Percentiles rank a stretch among this genome's conserved stretches.
These are phyloP conservation scores for Dromococcyx pavoninus DNA, from an alignment of 2,797 vertebrate genomes.

Conservation along the genomic window DNA sequence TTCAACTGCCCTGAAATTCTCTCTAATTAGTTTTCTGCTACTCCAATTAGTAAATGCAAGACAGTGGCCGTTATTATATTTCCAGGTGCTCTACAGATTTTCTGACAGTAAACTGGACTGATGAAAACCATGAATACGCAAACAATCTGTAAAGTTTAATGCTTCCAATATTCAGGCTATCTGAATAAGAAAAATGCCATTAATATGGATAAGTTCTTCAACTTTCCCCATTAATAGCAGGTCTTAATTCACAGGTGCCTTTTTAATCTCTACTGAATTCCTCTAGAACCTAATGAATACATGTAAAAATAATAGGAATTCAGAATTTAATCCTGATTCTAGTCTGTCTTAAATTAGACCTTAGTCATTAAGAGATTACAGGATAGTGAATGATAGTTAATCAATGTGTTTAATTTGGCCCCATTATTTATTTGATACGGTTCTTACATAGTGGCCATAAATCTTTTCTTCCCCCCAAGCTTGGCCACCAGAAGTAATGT, in stretches of 20 bases:
- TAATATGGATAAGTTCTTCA: constrained; percentile 37
- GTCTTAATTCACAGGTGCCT: constrained; percentile 58
- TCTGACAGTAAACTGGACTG: constrained; percentile 22
- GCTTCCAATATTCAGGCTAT: constrained; percentile 5
- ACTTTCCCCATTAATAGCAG: constrained; percentile 27
- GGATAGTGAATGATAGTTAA: constrained; percentile 69
- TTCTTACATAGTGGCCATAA: constrained; percentile 39
- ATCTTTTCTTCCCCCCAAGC: constrained; percentile 19
- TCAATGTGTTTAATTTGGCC: constrained; percentile 70
- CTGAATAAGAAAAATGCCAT: constrained; percentile 22
- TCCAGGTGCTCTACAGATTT: constrained; percentile 44
- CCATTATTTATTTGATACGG: constrained; percentile 70
- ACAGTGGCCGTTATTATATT: constrained; percentile 19
- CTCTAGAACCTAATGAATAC: constrained; percentile 65
- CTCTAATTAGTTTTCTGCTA: constrained; percentile 32
- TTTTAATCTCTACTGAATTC: constrained; percentile 59
- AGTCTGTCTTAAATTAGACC: constrained; percentile 63
- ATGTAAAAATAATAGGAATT: constrained; percentile 58
- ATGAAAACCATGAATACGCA: constrained; percentile 33
- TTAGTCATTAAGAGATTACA: constrained; percentile 62
- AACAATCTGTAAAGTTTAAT: constrained; percentile 37
- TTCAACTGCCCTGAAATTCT: neutral
- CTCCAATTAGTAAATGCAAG: constrained; percentile 22
- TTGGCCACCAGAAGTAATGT: neutral
- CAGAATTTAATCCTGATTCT: constrained; percentile 68